phyloP scores from a whole-genome alignment of 2,113 vertebrate genomes.

The Myrmophylax atrothorax region DNA sequence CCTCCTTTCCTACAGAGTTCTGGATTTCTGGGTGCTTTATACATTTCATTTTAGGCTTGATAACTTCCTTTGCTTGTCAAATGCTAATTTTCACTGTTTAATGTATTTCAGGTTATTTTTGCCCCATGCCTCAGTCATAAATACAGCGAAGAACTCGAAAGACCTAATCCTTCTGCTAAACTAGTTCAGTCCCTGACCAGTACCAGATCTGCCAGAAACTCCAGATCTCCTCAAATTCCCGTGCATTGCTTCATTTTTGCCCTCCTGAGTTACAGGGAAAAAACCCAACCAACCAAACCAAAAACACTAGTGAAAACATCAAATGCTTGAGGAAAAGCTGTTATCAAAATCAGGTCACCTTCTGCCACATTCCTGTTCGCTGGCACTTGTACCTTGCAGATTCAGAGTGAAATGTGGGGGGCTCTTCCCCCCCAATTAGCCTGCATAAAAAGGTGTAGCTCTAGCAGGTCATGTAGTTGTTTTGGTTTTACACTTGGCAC shows the following conservation, averaged over 20 bases:
- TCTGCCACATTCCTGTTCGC: neutral
- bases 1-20: neutral
- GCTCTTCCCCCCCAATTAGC: neutral
- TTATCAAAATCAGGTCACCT: conserved; percentile 27
- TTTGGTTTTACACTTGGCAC: neutral
- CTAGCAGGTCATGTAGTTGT: neutral
- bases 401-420: neutral
- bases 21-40: neutral
- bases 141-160: neutral
- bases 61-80: neutral
- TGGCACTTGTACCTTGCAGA: neutral
- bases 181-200: neutral
- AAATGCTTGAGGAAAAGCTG: neutral
- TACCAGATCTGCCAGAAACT: neutral
- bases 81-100: neutral
- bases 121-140: neutral
- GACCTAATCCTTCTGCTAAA: neutral
- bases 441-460: neutral
- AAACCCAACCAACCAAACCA: too few relatives aligned
- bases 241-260: neutral
- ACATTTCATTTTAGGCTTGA: neutral
- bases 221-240: neutral
- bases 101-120: neutral
- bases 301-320: neutral
- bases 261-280: neutral